Base-by-base conservation (phyloP, 2,797 vertebrate species). In the Adrianichthys oophorus region DNA sequence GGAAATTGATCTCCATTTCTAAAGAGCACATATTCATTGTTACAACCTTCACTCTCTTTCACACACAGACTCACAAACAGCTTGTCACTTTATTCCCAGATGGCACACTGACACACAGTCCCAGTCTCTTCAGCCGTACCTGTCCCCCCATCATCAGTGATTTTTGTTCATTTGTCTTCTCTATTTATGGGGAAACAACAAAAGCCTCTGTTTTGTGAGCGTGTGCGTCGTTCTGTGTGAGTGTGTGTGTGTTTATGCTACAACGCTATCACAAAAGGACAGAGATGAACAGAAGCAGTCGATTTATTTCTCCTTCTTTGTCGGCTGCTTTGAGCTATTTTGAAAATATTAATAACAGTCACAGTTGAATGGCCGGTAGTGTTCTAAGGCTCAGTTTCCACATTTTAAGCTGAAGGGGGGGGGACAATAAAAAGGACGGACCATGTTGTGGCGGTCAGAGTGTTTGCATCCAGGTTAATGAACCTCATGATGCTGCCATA, bases 1-100 rank as follows among this genome's bases (percentile, higher is more conserved):
- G 86, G 85, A 90, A 85, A 88, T 84, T 57, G 69, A 88, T 75
- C 76, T 84, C 80, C 80, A 87, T 87, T 85, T 85, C 78, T 85
- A 80, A 79, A 79, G 81, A 76, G 72, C 79, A 78, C 68, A 71
- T 69, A 89, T 86, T 90, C 86, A 91, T 89, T 90, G 86, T 90
- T 86, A 8, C 53, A 63, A 74, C 59, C 72, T 58, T 62, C 53
- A 48, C 52, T 45, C 47, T 71, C 51, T 62, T 58, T 47, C 37
- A 48, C 63, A 59, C 47, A 41, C 23, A 50, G 48, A 46, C 56
- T 59, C 44, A 58, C 13, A 54, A 56, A 53, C 6, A 41, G 14
- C 48, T 50, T 55, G 50, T 76, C 78, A 75, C 70, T 76, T 62
- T 82, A 72, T 74, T 79, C 70, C 66, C 78, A 81, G 81, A 60